Evolutionary conservation across 2,113 vertebrate species (phyloP).

Genomic region (Microcebus griseorufus): DNA sequence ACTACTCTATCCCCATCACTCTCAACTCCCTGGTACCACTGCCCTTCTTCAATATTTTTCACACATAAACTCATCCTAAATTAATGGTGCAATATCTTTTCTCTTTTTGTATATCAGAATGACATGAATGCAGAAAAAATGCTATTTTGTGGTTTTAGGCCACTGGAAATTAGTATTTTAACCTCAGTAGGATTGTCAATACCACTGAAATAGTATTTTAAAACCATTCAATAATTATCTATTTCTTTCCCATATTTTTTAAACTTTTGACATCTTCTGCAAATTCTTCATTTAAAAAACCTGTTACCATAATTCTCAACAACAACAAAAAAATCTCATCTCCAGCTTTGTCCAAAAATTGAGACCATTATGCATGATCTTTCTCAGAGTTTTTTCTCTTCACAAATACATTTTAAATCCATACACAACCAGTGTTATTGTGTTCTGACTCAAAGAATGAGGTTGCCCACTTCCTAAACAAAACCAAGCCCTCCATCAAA

Average conservation of each 20-base stretch:
- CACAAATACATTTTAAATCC: not conserved
- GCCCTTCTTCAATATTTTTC: not conserved
- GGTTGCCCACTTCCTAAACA: not conserved
- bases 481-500: not conserved
- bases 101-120: not conserved
- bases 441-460: not conserved
- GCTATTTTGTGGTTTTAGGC: not conserved
- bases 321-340: not conserved
- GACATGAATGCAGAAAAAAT: not conserved
- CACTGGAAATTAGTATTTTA: not conserved
- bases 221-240: not conserved
- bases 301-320: not conserved
- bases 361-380: not conserved
- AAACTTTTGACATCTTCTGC: not conserved
- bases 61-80: not conserved
- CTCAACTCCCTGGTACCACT: not conserved
- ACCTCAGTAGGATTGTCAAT: not conserved
- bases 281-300: not conserved
- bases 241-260: not conserved
- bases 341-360: not conserved
- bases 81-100: not conserved
- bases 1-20: not conserved
- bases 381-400: not conserved
- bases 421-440: not conserved
- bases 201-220: not conserved